These are phyloP conservation scores for Puffinus mauretanicus DNA, from an alignment of 2,113 vertebrate species.

Conservation along the genomic window DNA sequence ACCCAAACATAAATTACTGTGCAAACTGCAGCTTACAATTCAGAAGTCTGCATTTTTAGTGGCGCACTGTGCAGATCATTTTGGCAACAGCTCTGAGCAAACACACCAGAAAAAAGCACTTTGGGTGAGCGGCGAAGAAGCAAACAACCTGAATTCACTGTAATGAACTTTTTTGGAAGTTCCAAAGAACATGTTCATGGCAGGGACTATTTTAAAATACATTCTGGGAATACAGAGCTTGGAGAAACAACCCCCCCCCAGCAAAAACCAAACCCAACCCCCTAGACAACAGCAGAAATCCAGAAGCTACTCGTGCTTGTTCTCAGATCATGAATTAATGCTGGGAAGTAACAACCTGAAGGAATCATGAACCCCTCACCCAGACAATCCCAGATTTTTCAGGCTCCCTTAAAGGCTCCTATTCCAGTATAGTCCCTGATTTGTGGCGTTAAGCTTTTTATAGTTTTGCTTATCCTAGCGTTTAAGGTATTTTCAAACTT, in stretches of 20 bases:
- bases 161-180: not conserved
- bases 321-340: not conserved
- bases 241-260: not conserved
- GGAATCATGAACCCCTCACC: not conserved
- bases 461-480: constrained; percentile 64
- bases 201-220: not conserved
- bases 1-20: constrained; percentile 37
- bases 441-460: constrained; percentile 46
- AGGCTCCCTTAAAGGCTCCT: not conserved
- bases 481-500: constrained; percentile 63
- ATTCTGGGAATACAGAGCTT: not conserved
- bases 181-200: not conserved
- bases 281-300: not conserved
- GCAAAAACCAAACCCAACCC: not conserved
- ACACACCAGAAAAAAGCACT: not conserved
- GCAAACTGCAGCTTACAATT: constrained; percentile 13
- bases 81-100: constrained; percentile 49
- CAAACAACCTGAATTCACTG: constrained; percentile 19
- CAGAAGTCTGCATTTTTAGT: constrained; percentile 26
- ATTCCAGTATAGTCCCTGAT: constrained; percentile 7
- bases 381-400: not conserved
- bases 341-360: not conserved
- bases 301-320: not conserved
- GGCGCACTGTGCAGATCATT: not conserved
- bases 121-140: not conserved